A percentile compares a stretch with the other conserved stretches of the same genome.
phyloP scores from a whole-genome alignment of 2,888 invertebrate species.

The Cosmopolites sordidus region DNA sequence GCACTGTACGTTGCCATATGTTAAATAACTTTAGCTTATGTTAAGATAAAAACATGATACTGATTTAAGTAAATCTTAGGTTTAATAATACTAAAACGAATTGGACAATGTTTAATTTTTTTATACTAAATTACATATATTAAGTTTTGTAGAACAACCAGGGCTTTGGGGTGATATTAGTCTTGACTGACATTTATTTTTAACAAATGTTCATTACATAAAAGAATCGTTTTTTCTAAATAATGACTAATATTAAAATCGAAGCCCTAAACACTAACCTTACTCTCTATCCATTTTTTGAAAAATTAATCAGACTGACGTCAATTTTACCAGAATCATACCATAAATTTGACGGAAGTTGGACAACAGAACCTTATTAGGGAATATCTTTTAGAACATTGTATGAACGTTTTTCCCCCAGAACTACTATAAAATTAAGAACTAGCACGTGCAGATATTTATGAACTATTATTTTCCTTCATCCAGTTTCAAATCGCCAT shows the following conservation, averaged over 20 bases:
- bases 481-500: not conserved
- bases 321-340: constrained; percentile 23
- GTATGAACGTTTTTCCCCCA: constrained; percentile 7
- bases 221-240: too few relatives aligned
- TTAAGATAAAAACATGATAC: constrained; percentile 2
- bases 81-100: constrained; percentile 12
- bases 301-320: constrained; percentile 24
- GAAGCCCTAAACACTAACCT: not conserved
- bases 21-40: constrained; percentile 32
- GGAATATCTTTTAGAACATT: constrained; percentile 10
- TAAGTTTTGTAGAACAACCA: too few relatives aligned
- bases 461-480: not conserved
- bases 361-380: constrained; percentile 14
- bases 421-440: constrained; percentile 14
- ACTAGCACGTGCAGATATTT: constrained; percentile 1
- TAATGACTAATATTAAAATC: too few relatives aligned
- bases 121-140: constrained; percentile 7
- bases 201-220: too few relatives aligned
- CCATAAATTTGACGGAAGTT: constrained; percentile 26
- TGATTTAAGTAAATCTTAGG: constrained; percentile 13
- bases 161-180: too few relatives aligned
- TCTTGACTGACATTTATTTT: too few relatives aligned
- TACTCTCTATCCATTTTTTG: constrained; percentile 26
- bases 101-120: constrained; percentile 12
- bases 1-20: constrained; percentile 38